A percentile compares a stretch with the other conserved stretches of the same genome.
phyloP scores from a whole-genome alignment of 2,888 invertebrate species.

The Drosophila fulvimacula region DNA sequence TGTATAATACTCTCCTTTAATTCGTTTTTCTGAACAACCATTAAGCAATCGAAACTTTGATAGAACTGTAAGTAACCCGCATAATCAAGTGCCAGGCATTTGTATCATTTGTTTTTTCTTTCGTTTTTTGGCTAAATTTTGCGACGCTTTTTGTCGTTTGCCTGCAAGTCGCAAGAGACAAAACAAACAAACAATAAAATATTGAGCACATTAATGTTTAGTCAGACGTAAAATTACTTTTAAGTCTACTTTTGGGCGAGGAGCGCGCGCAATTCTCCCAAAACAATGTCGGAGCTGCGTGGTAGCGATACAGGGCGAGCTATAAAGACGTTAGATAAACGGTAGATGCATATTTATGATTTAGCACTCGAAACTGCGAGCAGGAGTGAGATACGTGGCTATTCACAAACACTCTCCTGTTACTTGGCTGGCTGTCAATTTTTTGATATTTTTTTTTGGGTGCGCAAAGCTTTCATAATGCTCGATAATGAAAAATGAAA shows the following conservation, averaged over 20 bases:
- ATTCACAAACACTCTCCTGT: constrained; percentile 35
- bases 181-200: constrained; percentile 84
- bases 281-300: neutral
- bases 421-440: constrained; percentile 55
- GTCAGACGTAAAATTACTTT: constrained; percentile 85
- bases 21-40: constrained; percentile 9
- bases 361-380: constrained; percentile 57
- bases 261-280: constrained; percentile 3
- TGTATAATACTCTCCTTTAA: neutral
- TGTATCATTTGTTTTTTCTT: constrained; percentile 22
- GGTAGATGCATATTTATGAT: constrained; percentile 81
- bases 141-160: constrained; percentile 40
- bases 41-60: constrained; percentile 47
- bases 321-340: constrained; percentile 79
- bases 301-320: constrained; percentile 27
- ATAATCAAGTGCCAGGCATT: constrained; percentile 61
- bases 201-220: constrained; percentile 85
- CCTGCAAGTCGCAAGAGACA: constrained; percentile 47
- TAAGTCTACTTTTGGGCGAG: constrained; percentile 78
- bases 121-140: constrained; percentile 18
- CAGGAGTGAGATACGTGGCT: constrained; percentile 37
- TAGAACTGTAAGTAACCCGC: constrained; percentile 59
- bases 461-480: constrained; percentile 76
- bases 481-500: constrained; percentile 82
- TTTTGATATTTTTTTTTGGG: constrained; percentile 19